phyloP scores from a whole-genome alignment of 2,797 vertebrate genomes.

The Cuculus canorus region DNA sequence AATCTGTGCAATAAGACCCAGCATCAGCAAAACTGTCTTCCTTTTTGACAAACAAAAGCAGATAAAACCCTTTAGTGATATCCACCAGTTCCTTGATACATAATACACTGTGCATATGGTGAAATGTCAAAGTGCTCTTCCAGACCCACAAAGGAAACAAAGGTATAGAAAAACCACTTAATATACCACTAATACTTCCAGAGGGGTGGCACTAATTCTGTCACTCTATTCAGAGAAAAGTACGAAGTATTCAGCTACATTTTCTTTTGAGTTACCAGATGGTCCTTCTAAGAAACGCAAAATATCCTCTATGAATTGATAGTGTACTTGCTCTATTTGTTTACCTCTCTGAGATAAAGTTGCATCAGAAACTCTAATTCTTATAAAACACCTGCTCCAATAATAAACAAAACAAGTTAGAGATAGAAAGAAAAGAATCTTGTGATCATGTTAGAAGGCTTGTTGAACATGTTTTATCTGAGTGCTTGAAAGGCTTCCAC shows the following conservation, averaged over 20 bases:
- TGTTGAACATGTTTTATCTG: constrained; percentile 60
- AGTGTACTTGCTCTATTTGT: constrained; percentile 77
- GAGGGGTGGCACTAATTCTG: constrained; percentile 60
- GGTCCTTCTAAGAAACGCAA: constrained; percentile 78
- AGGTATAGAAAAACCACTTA: constrained; percentile 21
- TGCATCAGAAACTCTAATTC: constrained; percentile 77
- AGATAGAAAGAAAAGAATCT: constrained; percentile 79
- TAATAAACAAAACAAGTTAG: constrained; percentile 79
- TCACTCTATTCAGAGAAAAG: constrained; percentile 72
- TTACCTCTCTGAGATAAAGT: constrained; percentile 77
- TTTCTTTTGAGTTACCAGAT: constrained; percentile 80
- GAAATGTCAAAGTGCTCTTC: constrained; percentile 27
- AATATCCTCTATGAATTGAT: constrained; percentile 62
- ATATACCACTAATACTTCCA: constrained; percentile 40
- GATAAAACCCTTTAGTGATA: background rate
- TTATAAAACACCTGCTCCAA: constrained; percentile 84
- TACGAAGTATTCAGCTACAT: constrained; percentile 76
- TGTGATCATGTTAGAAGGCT: constrained; percentile 77
- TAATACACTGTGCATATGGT: constrained; percentile 49
- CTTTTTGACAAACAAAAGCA: background rate
- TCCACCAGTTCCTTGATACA: constrained; percentile 4
- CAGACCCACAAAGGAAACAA: constrained; percentile 49
- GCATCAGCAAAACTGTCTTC: background rate
- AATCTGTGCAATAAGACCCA: background rate
- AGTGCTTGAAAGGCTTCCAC: constrained; percentile 72